A percentile compares a stretch with the other conserved stretches of the same genome.
Conservation (phyloP, 2,888 invertebrate genomes). For the Phyllotreta cruciferae region DNA sequence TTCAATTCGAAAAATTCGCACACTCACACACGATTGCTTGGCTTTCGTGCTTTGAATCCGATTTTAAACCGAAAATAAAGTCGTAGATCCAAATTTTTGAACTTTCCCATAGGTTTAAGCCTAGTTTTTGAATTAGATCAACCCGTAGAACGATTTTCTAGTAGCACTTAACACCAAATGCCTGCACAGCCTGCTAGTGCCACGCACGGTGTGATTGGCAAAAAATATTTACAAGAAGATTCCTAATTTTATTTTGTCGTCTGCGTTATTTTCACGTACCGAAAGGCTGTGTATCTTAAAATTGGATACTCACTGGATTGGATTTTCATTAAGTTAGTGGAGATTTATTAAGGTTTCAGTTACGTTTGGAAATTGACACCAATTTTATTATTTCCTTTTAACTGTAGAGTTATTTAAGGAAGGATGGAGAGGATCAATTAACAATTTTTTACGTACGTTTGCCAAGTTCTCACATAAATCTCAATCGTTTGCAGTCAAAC, state of each 20-base stretch:
- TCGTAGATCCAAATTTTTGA: constrained; percentile 2
- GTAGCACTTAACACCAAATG: constrained; percentile 54
- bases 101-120: constrained; percentile 35
- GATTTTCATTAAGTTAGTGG: too few species aligned
- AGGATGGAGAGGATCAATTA: too few species aligned
- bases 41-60: neutral
- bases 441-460: neutral
- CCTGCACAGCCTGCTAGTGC: constrained; percentile 61
- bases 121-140: constrained; percentile 54
- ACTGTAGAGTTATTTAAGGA: too few species aligned
- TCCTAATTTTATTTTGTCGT: too few species aligned
- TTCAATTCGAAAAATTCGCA: constrained; percentile 2
- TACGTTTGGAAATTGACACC: too few species aligned
- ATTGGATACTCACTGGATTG: too few species aligned
- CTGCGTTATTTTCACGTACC: too few species aligned
- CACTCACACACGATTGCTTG: constrained; percentile 2
- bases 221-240: constrained; percentile 38
- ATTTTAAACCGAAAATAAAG: constrained; percentile 1
- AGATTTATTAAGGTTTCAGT: too few species aligned
- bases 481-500: too few species aligned
- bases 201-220: constrained; percentile 55
- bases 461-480: constrained; percentile 6
- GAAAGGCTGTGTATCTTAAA: too few species aligned
- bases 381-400: too few species aligned
- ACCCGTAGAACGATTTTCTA: constrained; percentile 51